These are phyloP conservation scores for Sciurus niger DNA, from an alignment of 2,113 vertebrate genomes.

Conservation along the genomic window DNA sequence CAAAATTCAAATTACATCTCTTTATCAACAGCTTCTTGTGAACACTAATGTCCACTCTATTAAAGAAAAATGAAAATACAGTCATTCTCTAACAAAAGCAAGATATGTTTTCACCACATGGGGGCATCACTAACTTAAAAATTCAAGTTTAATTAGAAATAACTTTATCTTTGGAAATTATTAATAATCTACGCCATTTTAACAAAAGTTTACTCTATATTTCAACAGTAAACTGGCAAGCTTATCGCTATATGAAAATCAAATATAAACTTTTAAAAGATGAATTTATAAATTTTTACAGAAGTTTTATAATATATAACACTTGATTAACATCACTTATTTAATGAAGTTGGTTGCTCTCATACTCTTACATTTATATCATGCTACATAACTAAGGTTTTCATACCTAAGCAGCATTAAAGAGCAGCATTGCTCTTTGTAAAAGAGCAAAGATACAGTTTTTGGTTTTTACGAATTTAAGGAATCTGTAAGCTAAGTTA, in stretches of 20 bases:
- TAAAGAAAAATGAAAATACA: conserved; percentile 29
- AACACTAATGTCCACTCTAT: conserved; percentile 54
- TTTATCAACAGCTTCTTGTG: conserved; percentile 81
- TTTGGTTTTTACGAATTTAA: conserved; percentile 29
- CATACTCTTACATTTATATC: neutral
- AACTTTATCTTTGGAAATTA: conserved; percentile 24
- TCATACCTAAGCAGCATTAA: neutral
- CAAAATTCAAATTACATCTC: conserved; percentile 64
- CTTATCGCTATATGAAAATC: conserved; percentile 44
- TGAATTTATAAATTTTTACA: conserved; percentile 24
- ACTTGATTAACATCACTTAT: conserved; percentile 1
- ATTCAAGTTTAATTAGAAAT: conserved; percentile 62
- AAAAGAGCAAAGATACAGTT: conserved; percentile 37
- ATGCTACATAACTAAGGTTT: neutral
- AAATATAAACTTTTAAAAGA: conserved; percentile 45
- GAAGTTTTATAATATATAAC: neutral
- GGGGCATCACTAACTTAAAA: conserved; percentile 86
- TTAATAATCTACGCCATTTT: conserved; percentile 45
- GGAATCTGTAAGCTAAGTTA: conserved; percentile 30
- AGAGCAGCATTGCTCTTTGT: neutral
- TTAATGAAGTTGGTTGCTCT: conserved; percentile 4
- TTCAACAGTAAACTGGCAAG: conserved; percentile 2
- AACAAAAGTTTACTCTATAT: conserved; percentile 37
- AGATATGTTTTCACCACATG: conserved; percentile 84
- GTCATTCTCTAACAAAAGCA: conserved; percentile 69